These are phyloP conservation scores for Clinocottus analis DNA, from an alignment of 2,113 vertebrate genomes.

Conservation along the genomic window DNA sequence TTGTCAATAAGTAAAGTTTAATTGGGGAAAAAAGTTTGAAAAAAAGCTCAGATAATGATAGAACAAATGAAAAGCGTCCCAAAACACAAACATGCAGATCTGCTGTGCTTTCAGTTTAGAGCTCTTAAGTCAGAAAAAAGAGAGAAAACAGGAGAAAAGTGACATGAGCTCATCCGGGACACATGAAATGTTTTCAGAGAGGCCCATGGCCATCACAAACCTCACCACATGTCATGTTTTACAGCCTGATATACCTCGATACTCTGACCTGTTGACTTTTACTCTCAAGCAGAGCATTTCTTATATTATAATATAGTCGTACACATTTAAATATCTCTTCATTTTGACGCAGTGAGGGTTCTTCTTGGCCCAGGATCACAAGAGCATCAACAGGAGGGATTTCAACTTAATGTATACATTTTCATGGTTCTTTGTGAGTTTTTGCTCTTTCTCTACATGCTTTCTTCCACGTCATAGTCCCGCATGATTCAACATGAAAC, in stretches of 20 bases:
- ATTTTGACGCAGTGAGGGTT: background rate
- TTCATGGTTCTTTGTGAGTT: background rate
- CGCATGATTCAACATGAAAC: slow-evolving; percentile 18
- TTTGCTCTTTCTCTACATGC: background rate
- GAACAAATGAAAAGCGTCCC: background rate
- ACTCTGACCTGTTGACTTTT: background rate
- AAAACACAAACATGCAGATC: background rate
- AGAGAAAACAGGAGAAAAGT: background rate
- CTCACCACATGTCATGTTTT: background rate
- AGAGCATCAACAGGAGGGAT: background rate
- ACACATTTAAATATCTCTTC: background rate
- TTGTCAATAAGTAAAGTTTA: slow-evolving; percentile 19
- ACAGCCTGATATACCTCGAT: background rate
- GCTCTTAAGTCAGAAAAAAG: background rate
- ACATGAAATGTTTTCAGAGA: background rate
- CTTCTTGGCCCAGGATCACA: background rate
- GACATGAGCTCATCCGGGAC: background rate
- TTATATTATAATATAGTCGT: too few relatives aligned
- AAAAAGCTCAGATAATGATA: background rate
- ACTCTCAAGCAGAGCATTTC: background rate
- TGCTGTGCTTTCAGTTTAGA: background rate
- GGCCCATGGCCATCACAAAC: background rate
- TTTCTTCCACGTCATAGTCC: background rate
- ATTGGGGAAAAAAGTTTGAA: background rate
- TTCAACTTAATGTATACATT: background rate